These are phyloP conservation scores for Eidolon helvum DNA, from an alignment of 2,113 vertebrate species.

Conservation along the genomic window DNA sequence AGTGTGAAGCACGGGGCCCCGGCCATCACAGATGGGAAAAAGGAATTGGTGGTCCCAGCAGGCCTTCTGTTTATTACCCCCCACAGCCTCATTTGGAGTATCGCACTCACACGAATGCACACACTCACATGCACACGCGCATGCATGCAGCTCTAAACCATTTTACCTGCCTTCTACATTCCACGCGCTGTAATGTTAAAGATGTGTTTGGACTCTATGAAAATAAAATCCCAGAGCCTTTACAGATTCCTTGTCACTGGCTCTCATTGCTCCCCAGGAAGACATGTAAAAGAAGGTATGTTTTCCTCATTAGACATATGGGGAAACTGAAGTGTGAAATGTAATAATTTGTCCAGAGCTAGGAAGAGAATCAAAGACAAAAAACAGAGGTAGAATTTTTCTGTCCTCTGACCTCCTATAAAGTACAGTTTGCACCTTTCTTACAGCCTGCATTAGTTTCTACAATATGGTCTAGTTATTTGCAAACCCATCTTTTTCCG, in stretches of 20 bases:
- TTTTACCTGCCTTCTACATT: neutral
- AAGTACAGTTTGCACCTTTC: neutral
- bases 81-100: constrained; percentile 19
- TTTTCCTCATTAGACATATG: constrained; percentile 10
- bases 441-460: neutral
- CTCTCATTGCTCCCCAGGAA: neutral
- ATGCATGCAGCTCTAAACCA: neutral
- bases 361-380: constrained; percentile 30
- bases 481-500: neutral
- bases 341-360: neutral
- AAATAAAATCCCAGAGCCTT: constrained; percentile 35
- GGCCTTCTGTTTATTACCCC: constrained; percentile 50
- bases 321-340: constrained; percentile 18
- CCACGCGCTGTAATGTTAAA: neutral
- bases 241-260: neutral
- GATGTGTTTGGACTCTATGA: neutral
- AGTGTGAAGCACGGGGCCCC: constrained; percentile 19
- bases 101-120: neutral
- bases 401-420: constrained; percentile 24
- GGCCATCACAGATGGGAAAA: constrained; percentile 55
- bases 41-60: constrained; percentile 63
- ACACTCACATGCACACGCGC: neutral
- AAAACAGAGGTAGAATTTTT: neutral
- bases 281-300: neutral
- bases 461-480: neutral